Base-by-base conservation (phyloP, 2,113 vertebrate species). In the Pipra filicauda region DNA sequence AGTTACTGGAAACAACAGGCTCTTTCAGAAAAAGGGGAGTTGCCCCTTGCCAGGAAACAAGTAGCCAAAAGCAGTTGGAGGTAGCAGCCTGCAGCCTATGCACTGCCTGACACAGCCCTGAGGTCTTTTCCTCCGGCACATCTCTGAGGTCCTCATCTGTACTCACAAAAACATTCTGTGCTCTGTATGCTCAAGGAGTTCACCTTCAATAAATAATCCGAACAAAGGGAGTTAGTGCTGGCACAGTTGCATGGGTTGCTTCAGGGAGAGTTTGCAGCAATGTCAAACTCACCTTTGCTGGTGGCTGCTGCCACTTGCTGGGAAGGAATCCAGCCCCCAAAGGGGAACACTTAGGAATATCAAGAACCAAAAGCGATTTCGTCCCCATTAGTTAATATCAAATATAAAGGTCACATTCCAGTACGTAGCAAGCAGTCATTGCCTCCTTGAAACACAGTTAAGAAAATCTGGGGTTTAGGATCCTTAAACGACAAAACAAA, bases 261-360 rank as follows among this genome's bases (percentile, higher is more conserved):
- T 92, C 86, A 81, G 85, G 88, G 85, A 95, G 37, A 80, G 85
- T 94, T 92, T 96, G 85, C 85, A 92, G 93, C 96, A 97, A 97
- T 92, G 96, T 96, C 97, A 96, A 88, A 84, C 62, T 93, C 93
- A 96, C 94, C 96, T 97, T 95, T 89, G 18, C 69, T 95, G 67
- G 94, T 92, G 44, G 78, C 89, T 96, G 75, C 89, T 96, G 88
- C 95, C 84, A 81, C 89, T 85, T 73, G 75, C 93, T 75, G 90
- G 96, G 96, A 95, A 96, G 70, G 73, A 95, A 75, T 95, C 96
- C 96, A 96, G 80, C 37, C 95, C 85, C 81, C 52, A 75, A 76
- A 89, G 90, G 75, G 83, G 91, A 95, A 79, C 95, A 91, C 65
- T 88, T 83, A 70, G 41, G 85, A 75, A 77, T 87, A 95, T 85